Percentiles rank a stretch among this genome's conserved stretches.
These are phyloP conservation scores for Mesoligia furuncula DNA, from an alignment of 2,888 invertebrate genomes.

Conservation along the genomic window DNA sequence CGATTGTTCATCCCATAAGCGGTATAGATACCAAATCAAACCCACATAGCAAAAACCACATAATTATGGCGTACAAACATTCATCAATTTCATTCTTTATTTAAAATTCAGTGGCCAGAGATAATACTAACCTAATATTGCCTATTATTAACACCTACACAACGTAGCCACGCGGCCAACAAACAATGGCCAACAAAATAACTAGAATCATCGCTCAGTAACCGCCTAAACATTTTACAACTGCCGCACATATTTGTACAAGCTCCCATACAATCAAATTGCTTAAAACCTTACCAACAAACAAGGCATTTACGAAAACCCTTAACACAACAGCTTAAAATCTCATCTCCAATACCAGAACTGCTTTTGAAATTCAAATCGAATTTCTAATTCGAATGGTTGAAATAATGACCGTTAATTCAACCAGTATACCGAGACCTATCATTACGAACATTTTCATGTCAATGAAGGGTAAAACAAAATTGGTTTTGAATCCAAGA, in stretches of 20 bases:
- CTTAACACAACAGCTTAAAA: conserved; percentile 31
- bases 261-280: conserved; percentile 68
- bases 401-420: conserved; percentile 83
- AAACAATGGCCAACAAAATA: conserved; percentile 81
- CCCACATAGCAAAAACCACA: background rate
- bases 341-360: conserved; percentile 26
- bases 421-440: conserved; percentile 66
- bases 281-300: conserved; percentile 59
- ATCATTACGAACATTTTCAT: background rate
- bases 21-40: background rate
- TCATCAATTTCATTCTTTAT: conserved; percentile 28
- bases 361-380: conserved; percentile 53
- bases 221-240: conserved; percentile 77
- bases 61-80: background rate
- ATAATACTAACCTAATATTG: conserved; percentile 63
- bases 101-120: conserved; percentile 31
- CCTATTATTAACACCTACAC: conserved; percentile 77
- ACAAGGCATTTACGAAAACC: conserved; percentile 18
- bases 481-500: conserved; percentile 76
- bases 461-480: conserved; percentile 52
- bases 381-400: conserved; percentile 84
- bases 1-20: background rate
- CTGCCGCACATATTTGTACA: conserved; percentile 72
- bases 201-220: conserved; percentile 70
- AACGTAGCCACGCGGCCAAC: conserved; percentile 74